Conservation (phyloP, 2,888 invertebrate species). For the Aleiodes alternator region DNA sequence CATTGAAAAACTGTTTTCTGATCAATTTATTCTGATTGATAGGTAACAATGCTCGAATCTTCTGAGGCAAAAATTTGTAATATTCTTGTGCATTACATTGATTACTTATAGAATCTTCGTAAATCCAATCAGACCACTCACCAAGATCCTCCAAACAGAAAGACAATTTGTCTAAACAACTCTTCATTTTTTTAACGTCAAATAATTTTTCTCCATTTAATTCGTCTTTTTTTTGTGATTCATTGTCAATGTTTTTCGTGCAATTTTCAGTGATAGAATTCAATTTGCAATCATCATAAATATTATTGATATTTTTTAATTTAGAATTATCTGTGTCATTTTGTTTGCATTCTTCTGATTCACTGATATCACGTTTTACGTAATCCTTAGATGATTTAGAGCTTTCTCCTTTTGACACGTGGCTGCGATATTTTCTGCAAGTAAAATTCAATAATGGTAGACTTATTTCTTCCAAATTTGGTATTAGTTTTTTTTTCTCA, state of each 20-base stretch:
- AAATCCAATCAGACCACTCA: constrained; percentile 68
- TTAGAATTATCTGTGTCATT: no score
- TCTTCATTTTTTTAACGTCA: neutral
- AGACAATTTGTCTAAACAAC: neutral
- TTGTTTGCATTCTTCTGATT: neutral
- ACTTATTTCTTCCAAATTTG: constrained; percentile 24
- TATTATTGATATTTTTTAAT: no score
- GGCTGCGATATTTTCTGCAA: neutral
- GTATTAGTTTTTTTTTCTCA: neutral
- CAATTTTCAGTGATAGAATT: neutral
- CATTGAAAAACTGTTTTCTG: constrained; percentile 20
- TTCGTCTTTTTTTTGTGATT: constrained; percentile 1
- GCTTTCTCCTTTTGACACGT: no score
- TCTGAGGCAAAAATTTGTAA: constrained; percentile 51
- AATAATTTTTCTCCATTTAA: neutral
- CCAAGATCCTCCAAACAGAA: constrained; percentile 52
- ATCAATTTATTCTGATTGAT: constrained; percentile 42
- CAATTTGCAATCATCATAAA: no score
- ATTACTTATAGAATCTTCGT: constrained; percentile 32
- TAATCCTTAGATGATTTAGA: no score
- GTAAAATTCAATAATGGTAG: constrained; percentile 6
- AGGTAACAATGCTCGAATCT: constrained; percentile 51
- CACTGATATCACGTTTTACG: neutral
- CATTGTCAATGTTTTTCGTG: neutral
- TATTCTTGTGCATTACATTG: constrained; percentile 40